Evolutionary conservation across 2,888 invertebrate genomes (phyloP), one percentile per base, ranked within the genome.

Genomic region (Andrena hattorfiana): DNA sequence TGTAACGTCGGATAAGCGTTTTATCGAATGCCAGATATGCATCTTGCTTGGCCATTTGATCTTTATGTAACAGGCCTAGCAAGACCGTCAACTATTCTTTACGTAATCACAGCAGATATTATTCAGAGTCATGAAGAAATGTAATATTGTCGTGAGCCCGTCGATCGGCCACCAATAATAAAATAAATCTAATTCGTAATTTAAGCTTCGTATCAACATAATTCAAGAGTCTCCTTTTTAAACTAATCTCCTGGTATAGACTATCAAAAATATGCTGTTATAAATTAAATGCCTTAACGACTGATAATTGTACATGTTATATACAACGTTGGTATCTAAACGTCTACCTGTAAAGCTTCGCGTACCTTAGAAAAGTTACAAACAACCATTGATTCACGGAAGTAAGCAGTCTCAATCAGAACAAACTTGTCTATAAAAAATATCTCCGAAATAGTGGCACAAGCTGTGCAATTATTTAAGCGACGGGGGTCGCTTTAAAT

Each of bases 1-100:
- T 89, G 63, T 88, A 79, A 75, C 56, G 51, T 82, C 60, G 74
- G 71, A 82, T 78, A 73, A 85, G 68, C 78, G 60, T 68, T 23
- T 56, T 68, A 77, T 77, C 64, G 62, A 64, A 74, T 81, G 60
- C 49, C 75, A 77, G 70, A 86, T 87, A 83, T 73, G 70, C 69
- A 77, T 28, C 32, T 48, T 74, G 77, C 26, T 20, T 59, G 64
- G 48, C 60, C 23, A 23, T 66, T 60, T 60, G 23, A 10, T 32
- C 30, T 56, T 63, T 16, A 13, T 54, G 26, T 72, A 32, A 73
- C 20, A 51, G 49, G 35, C 10, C 20, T 69, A 49, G 7, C 28
- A 42, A 72, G 56, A 70, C 16, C 10, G 51, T 82, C 64, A 71
- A 77, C 62, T 73, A 79, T 60, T 32, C 42, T 26, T 73, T 67